Percentiles rank a stretch among this genome's conserved stretches.
phyloP scores from a whole-genome alignment of 2,797 vertebrate genomes.

The Melanotaenia maccullochi region DNA sequence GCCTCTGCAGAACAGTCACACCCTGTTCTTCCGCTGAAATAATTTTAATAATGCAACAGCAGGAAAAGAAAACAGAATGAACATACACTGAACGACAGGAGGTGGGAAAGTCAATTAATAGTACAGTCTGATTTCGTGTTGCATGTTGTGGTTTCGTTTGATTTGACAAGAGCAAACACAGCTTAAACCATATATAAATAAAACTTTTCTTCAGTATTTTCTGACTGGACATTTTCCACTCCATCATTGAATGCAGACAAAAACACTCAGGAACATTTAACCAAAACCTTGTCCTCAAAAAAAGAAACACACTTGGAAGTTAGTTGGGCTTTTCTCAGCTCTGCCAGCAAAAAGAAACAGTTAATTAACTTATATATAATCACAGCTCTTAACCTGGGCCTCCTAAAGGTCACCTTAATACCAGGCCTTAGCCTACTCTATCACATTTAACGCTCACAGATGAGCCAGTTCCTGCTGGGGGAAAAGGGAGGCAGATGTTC shows the following conservation, averaged over 20 bases:
- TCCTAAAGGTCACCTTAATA: constrained; percentile 31
- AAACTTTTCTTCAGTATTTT: not conserved
- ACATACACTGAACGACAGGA: not conserved
- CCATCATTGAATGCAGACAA: not conserved
- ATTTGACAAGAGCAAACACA: not conserved
- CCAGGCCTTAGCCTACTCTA: constrained; percentile 6
- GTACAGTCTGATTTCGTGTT: not conserved
- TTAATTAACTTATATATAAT: constrained; percentile 10
- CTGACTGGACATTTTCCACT: not conserved
- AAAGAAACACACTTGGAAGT: not conserved
- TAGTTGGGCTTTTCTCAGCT: not conserved
- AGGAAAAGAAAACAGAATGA: not conserved
- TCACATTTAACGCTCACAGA: constrained; percentile 45
- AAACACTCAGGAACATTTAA: not conserved
- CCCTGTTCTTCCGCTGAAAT: not conserved
- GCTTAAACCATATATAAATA: not conserved
- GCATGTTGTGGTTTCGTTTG: not conserved
- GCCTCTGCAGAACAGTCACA: constrained; percentile 2
- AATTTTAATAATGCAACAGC: not conserved
- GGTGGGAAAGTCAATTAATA: not conserved
- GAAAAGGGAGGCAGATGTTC: constrained; percentile 78
- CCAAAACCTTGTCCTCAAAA: not conserved
- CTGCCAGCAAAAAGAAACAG: not conserved
- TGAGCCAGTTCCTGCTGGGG: constrained; percentile 28
- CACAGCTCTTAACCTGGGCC: constrained; percentile 16